These are phyloP conservation scores for Crepidodera aurea DNA, from an alignment of 2,888 invertebrate genomes.

Conservation along the genomic window DNA sequence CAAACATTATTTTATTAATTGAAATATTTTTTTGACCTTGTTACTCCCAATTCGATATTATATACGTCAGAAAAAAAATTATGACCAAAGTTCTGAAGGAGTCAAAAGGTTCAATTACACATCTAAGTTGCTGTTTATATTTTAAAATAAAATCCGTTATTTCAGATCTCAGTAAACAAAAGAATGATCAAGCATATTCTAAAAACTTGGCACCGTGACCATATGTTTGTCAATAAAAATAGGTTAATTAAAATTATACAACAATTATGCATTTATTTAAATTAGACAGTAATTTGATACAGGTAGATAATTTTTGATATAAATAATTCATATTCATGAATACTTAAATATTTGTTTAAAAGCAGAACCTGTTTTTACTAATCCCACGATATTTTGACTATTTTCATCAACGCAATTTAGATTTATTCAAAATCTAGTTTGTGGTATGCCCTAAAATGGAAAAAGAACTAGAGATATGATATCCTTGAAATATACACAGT, in stretches of 20 bases:
- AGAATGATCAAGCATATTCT: background rate
- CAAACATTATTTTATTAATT: no score
- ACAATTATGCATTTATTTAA: background rate
- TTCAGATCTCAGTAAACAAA: background rate
- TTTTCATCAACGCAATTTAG: background rate
- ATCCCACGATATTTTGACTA: slow-evolving; percentile 3
- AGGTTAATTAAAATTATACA: background rate
- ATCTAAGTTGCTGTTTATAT: no score
- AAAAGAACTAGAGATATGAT: no score
- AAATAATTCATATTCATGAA: slow-evolving; percentile 12
- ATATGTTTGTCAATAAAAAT: slow-evolving; percentile 1
- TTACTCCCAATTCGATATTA: no score
- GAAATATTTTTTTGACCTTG: no score
- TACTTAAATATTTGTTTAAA: slow-evolving; percentile 10
- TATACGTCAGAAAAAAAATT: no score
- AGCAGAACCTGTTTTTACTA: slow-evolving; percentile 9
- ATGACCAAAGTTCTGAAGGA: no score
- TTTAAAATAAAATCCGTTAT: background rate
- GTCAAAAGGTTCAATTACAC: no score
- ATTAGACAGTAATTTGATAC: background rate
- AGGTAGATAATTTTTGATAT: slow-evolving; percentile 2
- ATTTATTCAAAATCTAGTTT: background rate
- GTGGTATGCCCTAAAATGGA: no score
- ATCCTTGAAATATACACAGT: no score
- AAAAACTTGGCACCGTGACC: background rate